A percentile compares a stretch with the other conserved stretches of the same genome.
Evolutionary conservation across 2,113 vertebrate species (phyloP).

Genomic region (Drymodes brunneopygia): DNA sequence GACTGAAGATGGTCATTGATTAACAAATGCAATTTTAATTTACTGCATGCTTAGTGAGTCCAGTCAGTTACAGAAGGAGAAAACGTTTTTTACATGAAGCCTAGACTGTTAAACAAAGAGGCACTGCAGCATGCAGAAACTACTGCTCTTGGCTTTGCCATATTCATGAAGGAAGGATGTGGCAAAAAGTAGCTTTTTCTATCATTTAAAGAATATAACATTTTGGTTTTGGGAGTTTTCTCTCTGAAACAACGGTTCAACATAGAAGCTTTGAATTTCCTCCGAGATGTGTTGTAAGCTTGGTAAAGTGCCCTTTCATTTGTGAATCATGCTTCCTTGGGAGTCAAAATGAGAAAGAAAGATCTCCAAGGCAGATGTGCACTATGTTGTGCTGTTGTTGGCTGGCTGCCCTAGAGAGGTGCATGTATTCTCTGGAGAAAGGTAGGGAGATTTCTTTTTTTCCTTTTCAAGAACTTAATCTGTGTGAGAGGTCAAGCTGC

Average conservation of each 20-base stretch:
- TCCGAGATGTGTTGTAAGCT: background rate
- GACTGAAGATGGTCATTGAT: background rate
- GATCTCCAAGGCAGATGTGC: background rate
- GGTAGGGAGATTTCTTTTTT: background rate
- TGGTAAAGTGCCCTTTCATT: background rate
- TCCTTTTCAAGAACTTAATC: background rate
- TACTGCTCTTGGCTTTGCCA: background rate
- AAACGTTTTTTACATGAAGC: background rate
- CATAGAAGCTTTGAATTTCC: background rate
- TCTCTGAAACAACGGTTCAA: background rate
- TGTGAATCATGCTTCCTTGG: background rate
- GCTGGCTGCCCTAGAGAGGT: background rate
- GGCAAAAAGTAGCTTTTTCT: background rate
- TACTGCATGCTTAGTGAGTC: background rate
- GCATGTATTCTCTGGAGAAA: background rate
- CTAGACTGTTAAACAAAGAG: background rate
- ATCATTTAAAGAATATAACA: background rate
- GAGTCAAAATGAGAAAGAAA: background rate
- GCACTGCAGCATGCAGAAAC: background rate
- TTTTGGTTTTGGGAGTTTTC: background rate
- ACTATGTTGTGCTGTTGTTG: rapidly evolving
- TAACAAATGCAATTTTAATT: background rate
- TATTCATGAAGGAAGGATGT: background rate
- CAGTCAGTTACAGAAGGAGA: background rate
- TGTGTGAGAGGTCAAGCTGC: background rate